phyloP scores from a whole-genome alignment of 1,140 invertebrate genomes.

The Harlomillsia oculata region DNA sequence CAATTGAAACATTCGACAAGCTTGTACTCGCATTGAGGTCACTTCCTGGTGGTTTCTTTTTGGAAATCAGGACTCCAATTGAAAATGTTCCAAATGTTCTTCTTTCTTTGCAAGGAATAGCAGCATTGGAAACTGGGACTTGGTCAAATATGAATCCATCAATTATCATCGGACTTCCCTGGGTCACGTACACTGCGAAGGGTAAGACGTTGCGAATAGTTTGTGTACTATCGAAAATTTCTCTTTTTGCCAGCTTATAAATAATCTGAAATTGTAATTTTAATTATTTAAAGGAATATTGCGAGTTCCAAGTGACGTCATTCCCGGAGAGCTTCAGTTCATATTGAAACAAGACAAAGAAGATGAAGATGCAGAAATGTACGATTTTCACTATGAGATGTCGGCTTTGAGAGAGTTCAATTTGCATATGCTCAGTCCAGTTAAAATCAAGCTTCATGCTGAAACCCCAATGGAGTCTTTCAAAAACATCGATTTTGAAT shows the following conservation, averaged over 20 bases:
- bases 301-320: neutral
- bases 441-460: neutral
- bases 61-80: constrained; percentile 29
- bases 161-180: constrained; percentile 25
- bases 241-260: neutral
- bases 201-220: constrained; percentile 11
- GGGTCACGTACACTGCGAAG: constrained; percentile 8
- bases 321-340: constrained; percentile 2
- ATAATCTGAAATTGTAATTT: neutral
- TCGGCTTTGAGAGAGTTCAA: constrained; percentile 3
- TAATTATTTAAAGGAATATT: constrained; percentile 3
- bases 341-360: neutral
- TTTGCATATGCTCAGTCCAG: neutral
- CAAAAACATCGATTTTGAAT: constrained; percentile 24
- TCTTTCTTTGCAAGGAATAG: constrained; percentile 14
- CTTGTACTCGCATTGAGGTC: constrained; percentile 27
- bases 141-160: constrained; percentile 20
- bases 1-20: constrained; percentile 33
- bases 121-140: neutral
- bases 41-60: constrained; percentile 6
- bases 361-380: neutral
- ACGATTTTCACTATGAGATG: constrained; percentile 3
- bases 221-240: constrained; percentile 1
- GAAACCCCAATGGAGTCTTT: constrained; percentile 27
- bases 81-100: constrained; percentile 23